Evolutionary conservation across 2,888 invertebrate genomes (phyloP).

Genomic region (Ormyrus rosae): DNA sequence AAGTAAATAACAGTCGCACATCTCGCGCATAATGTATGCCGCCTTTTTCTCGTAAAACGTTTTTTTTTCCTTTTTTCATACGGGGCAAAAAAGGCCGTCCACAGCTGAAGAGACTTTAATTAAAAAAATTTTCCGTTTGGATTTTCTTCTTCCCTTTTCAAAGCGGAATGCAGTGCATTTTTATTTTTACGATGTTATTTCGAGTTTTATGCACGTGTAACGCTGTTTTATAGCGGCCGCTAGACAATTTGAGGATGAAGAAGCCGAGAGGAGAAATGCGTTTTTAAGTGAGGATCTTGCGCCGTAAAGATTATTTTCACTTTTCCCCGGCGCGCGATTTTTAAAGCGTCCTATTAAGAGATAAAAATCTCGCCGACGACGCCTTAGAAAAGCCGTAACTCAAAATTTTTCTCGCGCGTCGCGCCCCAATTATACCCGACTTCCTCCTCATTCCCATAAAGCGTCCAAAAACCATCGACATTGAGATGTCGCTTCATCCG

Average conservation of each 20-base stretch:
- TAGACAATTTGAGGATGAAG: conserved; percentile 32
- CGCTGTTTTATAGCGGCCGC: conserved; percentile 9
- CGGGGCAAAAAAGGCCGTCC: too few relatives aligned
- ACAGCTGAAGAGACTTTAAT: too few relatives aligned
- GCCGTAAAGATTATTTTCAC: conserved; percentile 21
- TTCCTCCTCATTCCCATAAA: too few relatives aligned
- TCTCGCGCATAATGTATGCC: neutral
- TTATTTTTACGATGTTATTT: conserved; percentile 36
- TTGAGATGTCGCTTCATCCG: too few relatives aligned
- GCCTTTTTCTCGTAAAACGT: neutral
- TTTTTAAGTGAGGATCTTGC: conserved; percentile 24
- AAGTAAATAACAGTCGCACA: neutral
- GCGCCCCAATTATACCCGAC: too few relatives aligned
- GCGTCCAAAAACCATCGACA: too few relatives aligned
- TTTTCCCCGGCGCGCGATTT: neutral
- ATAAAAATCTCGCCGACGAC: too few relatives aligned
- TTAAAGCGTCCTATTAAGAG: neutral
- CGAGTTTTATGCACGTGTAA: conserved; percentile 6
- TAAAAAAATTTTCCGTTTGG: conserved; percentile 7
- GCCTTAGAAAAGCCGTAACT: too few relatives aligned
- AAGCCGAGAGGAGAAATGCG: neutral
- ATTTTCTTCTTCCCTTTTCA: conserved; percentile 20
- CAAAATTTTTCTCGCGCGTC: too few relatives aligned
- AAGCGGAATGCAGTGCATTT: conserved; percentile 20
- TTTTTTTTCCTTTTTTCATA: neutral